Conservation (phyloP, 2,113 vertebrate species). For the Cebus imitator region DNA sequence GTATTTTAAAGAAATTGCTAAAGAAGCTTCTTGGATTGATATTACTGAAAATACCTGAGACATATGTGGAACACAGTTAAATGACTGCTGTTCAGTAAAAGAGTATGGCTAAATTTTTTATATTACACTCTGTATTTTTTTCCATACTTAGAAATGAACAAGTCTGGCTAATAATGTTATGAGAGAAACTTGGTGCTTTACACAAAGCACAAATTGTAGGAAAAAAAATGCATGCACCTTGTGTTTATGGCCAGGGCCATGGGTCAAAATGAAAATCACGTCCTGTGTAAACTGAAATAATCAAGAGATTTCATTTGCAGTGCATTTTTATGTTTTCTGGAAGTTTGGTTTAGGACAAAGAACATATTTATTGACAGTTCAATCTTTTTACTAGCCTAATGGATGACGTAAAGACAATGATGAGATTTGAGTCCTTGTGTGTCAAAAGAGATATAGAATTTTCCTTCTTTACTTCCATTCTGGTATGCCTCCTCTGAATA, state of each 20-base stretch:
- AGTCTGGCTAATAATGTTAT: background rate
- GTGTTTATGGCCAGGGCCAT: constrained; percentile 42
- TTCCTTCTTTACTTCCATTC: background rate
- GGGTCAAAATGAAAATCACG: constrained; percentile 15
- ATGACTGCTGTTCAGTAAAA: background rate
- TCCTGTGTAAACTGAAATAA: background rate
- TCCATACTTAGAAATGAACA: background rate
- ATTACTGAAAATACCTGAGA: background rate
- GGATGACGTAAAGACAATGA: background rate
- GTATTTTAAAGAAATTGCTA: background rate
- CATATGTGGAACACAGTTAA: background rate
- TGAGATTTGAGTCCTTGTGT: background rate
- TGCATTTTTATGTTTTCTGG: constrained; percentile 2
- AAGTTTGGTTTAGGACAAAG: constrained; percentile 46
- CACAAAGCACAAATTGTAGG: constrained; percentile 11
- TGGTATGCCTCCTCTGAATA: constrained; percentile 10
- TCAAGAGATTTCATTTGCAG: background rate
- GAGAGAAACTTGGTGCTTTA: background rate
- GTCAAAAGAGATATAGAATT: background rate
- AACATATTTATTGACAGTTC: constrained; percentile 32
- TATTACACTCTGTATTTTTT: background rate
- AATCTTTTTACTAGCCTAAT: background rate
- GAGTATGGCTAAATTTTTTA: background rate
- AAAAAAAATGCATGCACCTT: background rate
- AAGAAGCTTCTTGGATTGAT: background rate